A percentile compares a stretch with the other conserved stretches of the same genome.
These are phyloP conservation scores for Caenorhabditis sp. DNA, from an alignment of 2,888 invertebrate species.

Conservation along the genomic window DNA sequence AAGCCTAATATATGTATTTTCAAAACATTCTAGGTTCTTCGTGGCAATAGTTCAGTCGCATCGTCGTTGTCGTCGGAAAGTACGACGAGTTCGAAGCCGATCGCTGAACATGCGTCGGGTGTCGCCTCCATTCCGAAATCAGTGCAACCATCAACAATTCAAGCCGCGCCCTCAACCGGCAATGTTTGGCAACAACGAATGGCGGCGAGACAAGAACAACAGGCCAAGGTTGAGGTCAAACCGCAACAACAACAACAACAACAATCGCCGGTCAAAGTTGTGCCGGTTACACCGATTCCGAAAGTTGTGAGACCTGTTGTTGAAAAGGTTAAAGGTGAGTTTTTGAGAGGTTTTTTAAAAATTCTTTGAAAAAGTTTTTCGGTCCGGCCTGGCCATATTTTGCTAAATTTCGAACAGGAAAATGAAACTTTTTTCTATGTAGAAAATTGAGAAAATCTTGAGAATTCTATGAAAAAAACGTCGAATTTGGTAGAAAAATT, in stretches of 20 bases:
- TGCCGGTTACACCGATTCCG: not conserved
- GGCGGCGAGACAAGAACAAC: slow-evolving; percentile 76
- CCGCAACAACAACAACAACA: not conserved
- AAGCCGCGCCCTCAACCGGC: slow-evolving; percentile 83
- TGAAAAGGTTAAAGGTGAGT: not conserved
- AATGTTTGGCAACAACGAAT: slow-evolving; percentile 78
- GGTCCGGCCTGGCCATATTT: too few relatives aligned
- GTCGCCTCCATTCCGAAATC: slow-evolving; percentile 70
- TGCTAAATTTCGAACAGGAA: too few relatives aligned
- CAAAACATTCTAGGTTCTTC: too few relatives aligned
- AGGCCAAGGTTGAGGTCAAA: not conserved
- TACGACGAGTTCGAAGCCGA: slow-evolving; percentile 10
- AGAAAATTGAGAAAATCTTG: too few relatives aligned
- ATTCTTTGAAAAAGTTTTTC: not conserved
- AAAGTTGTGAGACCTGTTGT: not conserved
- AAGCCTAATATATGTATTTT: too few relatives aligned
- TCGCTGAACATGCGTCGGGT: not conserved
- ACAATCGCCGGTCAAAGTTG: not conserved
- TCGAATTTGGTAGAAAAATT: too few relatives aligned
- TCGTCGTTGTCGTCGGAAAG: slow-evolving; percentile 45
- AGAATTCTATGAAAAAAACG: too few relatives aligned
- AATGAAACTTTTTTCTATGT: too few relatives aligned
- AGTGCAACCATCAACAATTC: slow-evolving; percentile 5
- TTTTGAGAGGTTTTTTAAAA: not conserved
- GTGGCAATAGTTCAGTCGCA: slow-evolving; percentile 37